Base-by-base conservation (phyloP, 2,113 vertebrate species). In the Rhagologus leucostigma region DNA sequence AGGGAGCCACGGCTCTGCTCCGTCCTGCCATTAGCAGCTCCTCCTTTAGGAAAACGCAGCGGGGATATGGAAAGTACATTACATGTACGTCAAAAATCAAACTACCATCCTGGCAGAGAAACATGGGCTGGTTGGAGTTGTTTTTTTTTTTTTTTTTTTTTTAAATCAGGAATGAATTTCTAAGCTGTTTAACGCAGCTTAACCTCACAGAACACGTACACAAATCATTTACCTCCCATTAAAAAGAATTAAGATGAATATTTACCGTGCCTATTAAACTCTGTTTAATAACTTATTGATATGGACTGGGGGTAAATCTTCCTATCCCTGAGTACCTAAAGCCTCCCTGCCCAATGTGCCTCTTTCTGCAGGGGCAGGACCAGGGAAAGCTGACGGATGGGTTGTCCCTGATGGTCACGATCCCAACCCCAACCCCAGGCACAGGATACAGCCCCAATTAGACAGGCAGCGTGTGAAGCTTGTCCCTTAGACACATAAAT, bases 31-130 rank as follows among this genome's bases (percentile, higher is more conserved):
- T 69, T 14, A 90, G 55, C 89, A 87, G 81, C 91, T 91, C 57
- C 68, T 93, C 82, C 84, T 93, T 49, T 46, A 94, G 81, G 75
- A 44, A 91, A 90, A 86, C 11, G 76, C 47, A 16, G 46, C 0
- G 2, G 79, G 82, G 75, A 50, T 49, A 93, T 81, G 85, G 85
- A 86, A 96, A 96, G 95, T 39, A 12, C 79, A 68, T 88, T 85
- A 70, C 60, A 89, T 0, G 19, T 73, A 20, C 55, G 75, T 67
- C 92, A 87, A 53, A 53, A 91, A 79, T 32, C 94, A 68, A 89
- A 47, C 94, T 77, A 50, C 74, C 68, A 74, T 41, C 59, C 90
- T 84, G 92, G 60, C 60, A 90, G 21, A 9, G 33, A 70, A 80
- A 49, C 27, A 6, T 7, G 9, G 27, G 6, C 26, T 41, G 17